These are phyloP conservation scores for Physella acuta DNA, from an alignment of 1,140 invertebrate genomes.

Conservation along the genomic window DNA sequence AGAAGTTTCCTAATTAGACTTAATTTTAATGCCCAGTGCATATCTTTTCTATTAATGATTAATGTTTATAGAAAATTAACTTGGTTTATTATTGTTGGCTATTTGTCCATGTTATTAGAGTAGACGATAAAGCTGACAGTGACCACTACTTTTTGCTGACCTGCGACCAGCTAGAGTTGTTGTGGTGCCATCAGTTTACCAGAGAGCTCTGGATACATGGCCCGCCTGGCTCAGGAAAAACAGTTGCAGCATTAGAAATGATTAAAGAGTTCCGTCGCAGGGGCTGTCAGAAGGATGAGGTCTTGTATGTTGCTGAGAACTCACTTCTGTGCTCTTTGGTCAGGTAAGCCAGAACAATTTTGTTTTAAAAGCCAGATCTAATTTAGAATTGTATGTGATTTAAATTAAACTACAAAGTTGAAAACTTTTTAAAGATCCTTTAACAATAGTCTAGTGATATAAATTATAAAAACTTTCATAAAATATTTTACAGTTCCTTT, in stretches of 20 bases:
- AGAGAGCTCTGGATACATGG: constrained; percentile 50
- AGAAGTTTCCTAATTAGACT: too few relatives aligned
- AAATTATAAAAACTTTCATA: too few relatives aligned
- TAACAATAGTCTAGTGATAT: too few relatives aligned
- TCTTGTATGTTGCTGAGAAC: constrained; percentile 40
- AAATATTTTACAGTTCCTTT: too few relatives aligned
- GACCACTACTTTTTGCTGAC: constrained; percentile 25
- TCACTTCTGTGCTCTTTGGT: constrained; percentile 45
- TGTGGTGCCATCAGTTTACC: constrained; percentile 46
- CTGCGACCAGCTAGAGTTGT: constrained; percentile 49
- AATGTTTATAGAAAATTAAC: not conserved
- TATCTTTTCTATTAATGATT: too few relatives aligned
- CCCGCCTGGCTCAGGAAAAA: constrained; percentile 46
- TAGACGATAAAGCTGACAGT: not conserved
- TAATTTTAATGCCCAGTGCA: too few relatives aligned
- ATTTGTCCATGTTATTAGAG: not conserved
- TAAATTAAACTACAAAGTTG: too few relatives aligned
- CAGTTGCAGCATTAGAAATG: constrained; percentile 46
- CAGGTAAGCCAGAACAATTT: too few relatives aligned
- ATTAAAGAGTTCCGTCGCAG: constrained; percentile 34
- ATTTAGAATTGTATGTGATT: too few relatives aligned
- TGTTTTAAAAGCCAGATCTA: too few relatives aligned
- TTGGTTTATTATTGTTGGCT: not conserved
- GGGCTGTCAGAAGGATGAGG: not conserved
- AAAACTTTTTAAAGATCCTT: too few relatives aligned